A percentile compares a stretch with the other conserved stretches of the same genome.
Conservation (phyloP, 1,140 invertebrate species). For the Dendroctonus valens region DNA sequence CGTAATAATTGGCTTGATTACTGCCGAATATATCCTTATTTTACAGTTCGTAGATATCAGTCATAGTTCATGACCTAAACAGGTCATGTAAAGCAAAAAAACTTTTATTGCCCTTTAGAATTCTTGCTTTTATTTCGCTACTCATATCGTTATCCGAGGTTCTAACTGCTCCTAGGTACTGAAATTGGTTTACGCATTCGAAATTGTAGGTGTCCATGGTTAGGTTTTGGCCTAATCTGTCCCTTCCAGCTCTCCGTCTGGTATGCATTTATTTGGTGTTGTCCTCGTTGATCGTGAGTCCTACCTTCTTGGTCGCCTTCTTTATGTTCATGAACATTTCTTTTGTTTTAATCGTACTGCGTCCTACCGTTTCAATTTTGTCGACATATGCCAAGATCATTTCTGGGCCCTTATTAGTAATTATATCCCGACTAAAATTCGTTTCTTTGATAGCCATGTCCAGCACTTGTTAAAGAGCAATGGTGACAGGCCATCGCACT, state of each 20-base stretch:
- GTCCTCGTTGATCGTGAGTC: not conserved
- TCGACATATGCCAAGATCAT: not conserved
- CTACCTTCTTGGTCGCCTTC: not conserved
- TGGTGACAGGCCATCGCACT: too few relatives aligned
- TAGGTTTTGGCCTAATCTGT: constrained; percentile 1
- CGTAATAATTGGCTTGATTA: constrained; percentile 2
- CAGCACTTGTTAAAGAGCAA: too few relatives aligned
- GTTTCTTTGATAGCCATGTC: constrained; percentile 4
- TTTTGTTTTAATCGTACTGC: constrained; percentile 4
- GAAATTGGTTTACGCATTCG: constrained; percentile 1
- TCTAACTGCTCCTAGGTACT: not conserved
- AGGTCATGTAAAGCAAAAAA: not conserved
- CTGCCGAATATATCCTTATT: constrained; percentile 1
- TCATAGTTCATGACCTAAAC: too few relatives aligned
- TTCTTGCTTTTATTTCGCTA: not conserved
- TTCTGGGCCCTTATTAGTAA: not conserved
- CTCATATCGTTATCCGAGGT: not conserved
- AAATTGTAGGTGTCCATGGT: constrained; percentile 4
- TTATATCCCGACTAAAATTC: not conserved
- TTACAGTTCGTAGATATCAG: not conserved
- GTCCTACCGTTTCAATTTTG: not conserved
- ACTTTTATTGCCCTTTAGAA: not conserved
- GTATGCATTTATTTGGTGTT: not conserved
- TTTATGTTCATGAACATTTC: not conserved
- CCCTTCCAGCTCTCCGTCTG: constrained; percentile 1